These are phyloP conservation scores for Apodemia hepburni DNA, from an alignment of 2,888 invertebrate species.

Conservation along the genomic window DNA sequence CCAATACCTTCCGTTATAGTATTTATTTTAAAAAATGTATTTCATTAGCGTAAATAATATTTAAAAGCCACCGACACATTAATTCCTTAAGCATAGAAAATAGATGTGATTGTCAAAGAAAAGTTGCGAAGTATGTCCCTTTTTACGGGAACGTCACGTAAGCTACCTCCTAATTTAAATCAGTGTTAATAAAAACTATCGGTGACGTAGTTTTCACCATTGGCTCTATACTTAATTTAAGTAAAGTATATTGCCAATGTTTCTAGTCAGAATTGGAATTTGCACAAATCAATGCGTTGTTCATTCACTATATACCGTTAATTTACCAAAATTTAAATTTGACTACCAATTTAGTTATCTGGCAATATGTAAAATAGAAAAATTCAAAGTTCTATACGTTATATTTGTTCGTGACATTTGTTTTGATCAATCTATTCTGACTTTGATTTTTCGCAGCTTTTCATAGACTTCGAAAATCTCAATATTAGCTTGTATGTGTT, in stretches of 20 bases:
- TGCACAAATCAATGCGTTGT: constrained; percentile 39
- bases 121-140: constrained; percentile 70
- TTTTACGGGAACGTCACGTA: constrained; percentile 51
- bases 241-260: constrained; percentile 49
- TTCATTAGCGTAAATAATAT: constrained; percentile 77
- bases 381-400: not conserved
- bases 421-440: constrained; percentile 47
- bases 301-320: constrained; percentile 30
- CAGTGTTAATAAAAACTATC: constrained; percentile 57
- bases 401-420: constrained; percentile 15
- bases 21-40: constrained; percentile 78
- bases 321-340: not conserved
- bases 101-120: constrained; percentile 69
- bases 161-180: constrained; percentile 78
- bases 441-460: constrained; percentile 71
- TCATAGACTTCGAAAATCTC: constrained; percentile 72
- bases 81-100: constrained; percentile 79
- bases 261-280: constrained; percentile 77
- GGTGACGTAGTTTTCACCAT: constrained; percentile 54
- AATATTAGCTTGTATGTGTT: constrained; percentile 67
- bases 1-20: no score
- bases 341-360: no score
- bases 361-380: not conserved
- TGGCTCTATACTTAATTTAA: constrained; percentile 42
- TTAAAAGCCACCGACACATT: constrained; percentile 80